Base-by-base conservation (phyloP, 1,140 invertebrate species). In the Zaprionus inermis region DNA sequence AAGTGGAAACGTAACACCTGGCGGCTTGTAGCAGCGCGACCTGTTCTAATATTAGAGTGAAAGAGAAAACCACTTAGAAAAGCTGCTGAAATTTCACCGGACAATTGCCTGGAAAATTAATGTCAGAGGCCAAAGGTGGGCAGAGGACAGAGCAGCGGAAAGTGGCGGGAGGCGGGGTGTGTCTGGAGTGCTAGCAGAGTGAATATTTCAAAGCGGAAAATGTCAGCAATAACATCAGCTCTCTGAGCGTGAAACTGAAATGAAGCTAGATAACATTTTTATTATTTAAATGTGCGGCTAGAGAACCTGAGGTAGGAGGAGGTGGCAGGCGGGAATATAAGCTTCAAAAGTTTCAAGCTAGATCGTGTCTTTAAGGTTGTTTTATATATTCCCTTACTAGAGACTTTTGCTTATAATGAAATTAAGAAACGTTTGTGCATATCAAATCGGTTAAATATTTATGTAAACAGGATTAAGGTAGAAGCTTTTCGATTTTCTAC, bases 21-120 rank as follows among this genome's bases (percentile, higher is more conserved):
- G 32, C 38, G 14, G n/a, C 5, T 14, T n/a, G 36, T n/a, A 38
- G 36, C 36, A n/a, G 36, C 63, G 20, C 44, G 44, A 11, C 3
- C 44, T 18, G 16, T 22, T 28, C 51, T 32, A 49, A 46, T 46
- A 59, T 58, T 44, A 67, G 18, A 34, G 18, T 16, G 16, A 32
- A 11, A 20, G 38, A 44, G 38, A 44, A 4, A 41, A 20, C 49
- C 34, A 49, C 70, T 60, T 34, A 68, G 28, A 34, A 28, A 14
- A 12, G 49, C 49, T 38, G 18, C 58, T 73, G 64, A 59, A 66
- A 41, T 66, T 72, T 56, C 70, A 38, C 11, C 24, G 65, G 18
- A 60, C 65, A 68, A 72, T 60, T 55, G 49, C 65, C 24, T 20
- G 56, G 20, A 46, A 73, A 73, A 61, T 60, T 36, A 68, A 61